Evolutionary conservation across 2,888 invertebrate genomes (phyloP).

Genomic region (Drosophila siamana): DNA sequence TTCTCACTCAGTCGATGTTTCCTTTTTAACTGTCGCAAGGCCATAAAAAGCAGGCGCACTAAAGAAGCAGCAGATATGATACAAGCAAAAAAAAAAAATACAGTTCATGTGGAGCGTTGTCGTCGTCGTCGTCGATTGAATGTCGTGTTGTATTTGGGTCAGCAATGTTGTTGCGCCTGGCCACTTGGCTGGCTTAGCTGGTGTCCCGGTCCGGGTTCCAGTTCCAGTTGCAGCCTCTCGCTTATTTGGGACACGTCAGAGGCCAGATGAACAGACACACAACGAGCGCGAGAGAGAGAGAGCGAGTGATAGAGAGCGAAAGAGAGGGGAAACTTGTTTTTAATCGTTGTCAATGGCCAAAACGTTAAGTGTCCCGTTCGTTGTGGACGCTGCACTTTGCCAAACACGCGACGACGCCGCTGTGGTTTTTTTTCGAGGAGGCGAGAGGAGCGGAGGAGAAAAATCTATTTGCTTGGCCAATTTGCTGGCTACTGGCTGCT

Average conservation of each 20-base stretch:
- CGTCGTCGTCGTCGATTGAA: constrained; percentile 68
- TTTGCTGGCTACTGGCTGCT: constrained; percentile 56
- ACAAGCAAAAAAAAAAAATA: constrained; percentile 53
- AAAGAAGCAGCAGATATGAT: constrained; percentile 34
- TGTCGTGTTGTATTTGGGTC: constrained; percentile 75
- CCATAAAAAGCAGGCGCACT: constrained; percentile 48
- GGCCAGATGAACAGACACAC: too few species aligned
- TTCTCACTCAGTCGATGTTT: neutral
- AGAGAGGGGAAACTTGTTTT: constrained; percentile 69
- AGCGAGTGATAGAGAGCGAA: neutral
- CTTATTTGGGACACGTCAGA: constrained; percentile 51
- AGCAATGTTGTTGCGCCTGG: constrained; percentile 67
- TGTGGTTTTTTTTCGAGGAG: too few species aligned
- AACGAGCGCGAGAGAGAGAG: neutral
- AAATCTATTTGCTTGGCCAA: constrained; percentile 58
- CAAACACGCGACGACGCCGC: constrained; percentile 42
- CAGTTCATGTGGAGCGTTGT: constrained; percentile 41
- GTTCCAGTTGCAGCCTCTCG: constrained; percentile 37
- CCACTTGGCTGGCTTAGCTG: constrained; percentile 31
- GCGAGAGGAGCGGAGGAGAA: neutral
- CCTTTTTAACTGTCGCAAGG: constrained; percentile 41
- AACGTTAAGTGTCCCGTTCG: constrained; percentile 81
- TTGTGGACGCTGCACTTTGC: constrained; percentile 45
- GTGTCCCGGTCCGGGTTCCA: constrained; percentile 63
- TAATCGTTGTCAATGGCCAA: constrained; percentile 81